Conservation (phyloP, 2,888 invertebrate genomes). For the Chloroclysta siterata region DNA sequence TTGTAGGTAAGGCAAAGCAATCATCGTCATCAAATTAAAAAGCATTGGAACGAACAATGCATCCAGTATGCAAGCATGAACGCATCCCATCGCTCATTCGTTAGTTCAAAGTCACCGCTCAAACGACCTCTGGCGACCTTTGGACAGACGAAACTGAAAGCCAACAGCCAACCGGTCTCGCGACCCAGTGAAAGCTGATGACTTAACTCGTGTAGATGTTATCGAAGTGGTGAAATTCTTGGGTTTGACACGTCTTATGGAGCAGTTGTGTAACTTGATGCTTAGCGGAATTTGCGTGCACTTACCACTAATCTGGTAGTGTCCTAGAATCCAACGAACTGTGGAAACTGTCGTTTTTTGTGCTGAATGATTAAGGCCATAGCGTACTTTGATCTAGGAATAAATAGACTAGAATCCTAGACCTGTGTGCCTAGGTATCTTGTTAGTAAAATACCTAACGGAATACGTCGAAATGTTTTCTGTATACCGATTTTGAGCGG, state of each 20-base stretch:
- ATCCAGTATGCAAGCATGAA: constrained; percentile 3
- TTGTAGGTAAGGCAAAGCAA: not conserved
- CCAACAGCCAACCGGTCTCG: constrained; percentile 26
- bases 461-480: too few species aligned
- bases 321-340: not conserved
- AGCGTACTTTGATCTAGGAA: not conserved
- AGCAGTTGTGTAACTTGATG: constrained; percentile 15
- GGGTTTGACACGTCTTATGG: constrained; percentile 24
- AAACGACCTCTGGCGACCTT: constrained; percentile 24
- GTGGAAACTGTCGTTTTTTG: not conserved
- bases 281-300: constrained; percentile 3
- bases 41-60: constrained; percentile 1
- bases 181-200: constrained; percentile 32
- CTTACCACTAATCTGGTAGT: not conserved
- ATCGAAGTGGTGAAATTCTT: constrained; percentile 34
- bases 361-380: not conserved
- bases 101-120: constrained; percentile 23
- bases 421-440: too few species aligned
- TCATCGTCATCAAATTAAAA: constrained; percentile 1
- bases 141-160: constrained; percentile 26
- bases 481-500: too few species aligned
- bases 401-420: too few species aligned
- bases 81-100: constrained; percentile 6
- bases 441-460: too few species aligned
- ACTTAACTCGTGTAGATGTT: constrained; percentile 38